Evolutionary conservation across 1,140 invertebrate genomes (phyloP), one percentile per base, ranked within the genome.

Genomic region (Zaprionus ornatus): DNA sequence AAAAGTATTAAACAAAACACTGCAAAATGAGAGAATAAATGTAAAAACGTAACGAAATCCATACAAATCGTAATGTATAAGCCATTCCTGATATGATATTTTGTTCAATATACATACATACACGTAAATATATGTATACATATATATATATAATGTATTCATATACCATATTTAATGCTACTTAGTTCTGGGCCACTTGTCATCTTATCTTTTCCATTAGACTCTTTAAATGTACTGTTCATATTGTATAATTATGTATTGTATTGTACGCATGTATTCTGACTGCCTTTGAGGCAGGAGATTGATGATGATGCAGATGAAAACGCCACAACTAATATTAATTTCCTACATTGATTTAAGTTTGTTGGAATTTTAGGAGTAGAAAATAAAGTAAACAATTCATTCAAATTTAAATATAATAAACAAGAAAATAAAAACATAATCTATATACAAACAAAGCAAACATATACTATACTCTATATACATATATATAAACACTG

Each of bases 301-400:
- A 23, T 50, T 29, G n/a, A 15, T 37, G n/a, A 6, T 35, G 42
- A 60, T 35, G 17, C 27, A 27, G 50, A 60, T 17, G 40, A 71
- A 69, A 85, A 63, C 85, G 85, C 85, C 85, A 88, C 85, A 88
- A 88, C 81, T 88, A 88, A 72, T 68, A 71, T 81, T 90, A 72
- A 67, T 88, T 90, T 90, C 81, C 80, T 90, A 90, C 52, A 48
- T 81, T 90, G 67, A 79, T 74, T 72, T 84, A 88, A 85, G 85
- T 88, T 88, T 85, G 78, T 88, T 88, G 81, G 81, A 85, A 81
- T 81, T 90, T 85, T 81, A 85, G 84, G 85, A 74, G 42, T 90
- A 90, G 85, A 68, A 42, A 66, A 84, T 55, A 84, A 78, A 73
- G 48, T 70, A 81, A 79, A 81, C 56, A 74, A 82, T 76, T 80